Conservation (phyloP, 2,888 invertebrate genomes). For the Nemotelus pantherinus region DNA sequence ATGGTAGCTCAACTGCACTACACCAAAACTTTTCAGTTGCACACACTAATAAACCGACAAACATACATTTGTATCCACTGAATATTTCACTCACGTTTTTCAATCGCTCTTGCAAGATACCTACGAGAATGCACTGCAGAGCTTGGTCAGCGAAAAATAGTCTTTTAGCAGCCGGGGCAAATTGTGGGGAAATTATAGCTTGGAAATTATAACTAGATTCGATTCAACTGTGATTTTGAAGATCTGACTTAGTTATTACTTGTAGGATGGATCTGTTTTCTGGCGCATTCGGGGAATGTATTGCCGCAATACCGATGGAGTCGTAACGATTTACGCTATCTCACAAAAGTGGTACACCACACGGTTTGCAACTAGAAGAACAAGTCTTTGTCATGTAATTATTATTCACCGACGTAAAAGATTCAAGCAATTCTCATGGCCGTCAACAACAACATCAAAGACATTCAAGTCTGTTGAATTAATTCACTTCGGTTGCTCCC, state of each 20-base stretch:
- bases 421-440: conserved; percentile 30
- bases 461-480: neutral
- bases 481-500: neutral
- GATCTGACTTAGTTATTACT: neutral
- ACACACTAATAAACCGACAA: conserved; percentile 11
- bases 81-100: conserved; percentile 40
- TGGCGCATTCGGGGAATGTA: neutral
- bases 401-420: conserved; percentile 35
- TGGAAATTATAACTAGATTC: neutral
- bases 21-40: conserved; percentile 10
- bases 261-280: neutral
- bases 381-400: conserved; percentile 27
- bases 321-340: conserved; percentile 14
- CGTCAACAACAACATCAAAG: conserved; percentile 31
- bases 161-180: no score
- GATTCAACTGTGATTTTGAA: neutral
- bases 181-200: neutral
- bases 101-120: conserved; percentile 16
- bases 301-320: no score
- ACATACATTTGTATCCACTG: neutral
- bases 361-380: conserved; percentile 33
- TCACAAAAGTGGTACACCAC: conserved; percentile 23
- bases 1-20: neutral
- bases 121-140: neutral
- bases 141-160: no score